Evolutionary conservation across 2,797 vertebrate genomes (phyloP).

Genomic region (Sebastes matsubarae): DNA sequence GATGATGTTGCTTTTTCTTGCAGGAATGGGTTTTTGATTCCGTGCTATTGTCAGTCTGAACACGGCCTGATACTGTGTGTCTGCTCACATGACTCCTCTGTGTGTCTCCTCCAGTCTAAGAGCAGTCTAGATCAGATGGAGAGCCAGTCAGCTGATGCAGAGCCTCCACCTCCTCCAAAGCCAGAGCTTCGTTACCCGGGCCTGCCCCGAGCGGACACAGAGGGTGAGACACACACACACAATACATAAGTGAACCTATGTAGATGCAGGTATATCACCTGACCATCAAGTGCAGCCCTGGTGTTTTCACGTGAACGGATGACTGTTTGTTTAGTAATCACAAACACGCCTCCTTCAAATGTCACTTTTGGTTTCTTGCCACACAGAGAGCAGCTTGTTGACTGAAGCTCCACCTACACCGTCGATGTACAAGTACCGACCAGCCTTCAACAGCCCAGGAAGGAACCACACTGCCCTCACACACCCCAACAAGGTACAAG

Average conservation of each 20-base stretch:
- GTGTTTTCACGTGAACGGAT: neutral
- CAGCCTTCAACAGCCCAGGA: constrained; percentile 88
- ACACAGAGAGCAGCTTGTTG: constrained; percentile 90
- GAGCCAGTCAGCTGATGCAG: constrained; percentile 95
- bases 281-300: neutral
- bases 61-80: neutral
- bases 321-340: constrained; percentile 12
- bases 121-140: constrained; percentile 95
- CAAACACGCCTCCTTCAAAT: neutral
- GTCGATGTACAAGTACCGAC: constrained; percentile 95
- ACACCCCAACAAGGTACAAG: constrained; percentile 82
- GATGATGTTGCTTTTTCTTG: neutral
- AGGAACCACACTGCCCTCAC: constrained; percentile 86
- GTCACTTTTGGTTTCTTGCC: constrained; percentile 21
- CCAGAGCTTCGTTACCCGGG: constrained; percentile 91
- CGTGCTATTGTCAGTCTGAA: neutral
- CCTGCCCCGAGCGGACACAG: constrained; percentile 80
- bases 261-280: neutral
- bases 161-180: constrained; percentile 95
- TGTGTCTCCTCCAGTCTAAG: constrained; percentile 85
- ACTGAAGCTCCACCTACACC: constrained; percentile 92
- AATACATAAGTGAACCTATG: neutral
- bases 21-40: neutral
- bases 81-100: neutral
- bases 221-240: constrained; percentile 69